A percentile compares a stretch with the other conserved stretches of the same genome.
These are phyloP conservation scores for Beroe forskalii DNA, from an alignment of 37 sponge, comb jelly and placozoan genomes.

Conservation along the genomic window DNA sequence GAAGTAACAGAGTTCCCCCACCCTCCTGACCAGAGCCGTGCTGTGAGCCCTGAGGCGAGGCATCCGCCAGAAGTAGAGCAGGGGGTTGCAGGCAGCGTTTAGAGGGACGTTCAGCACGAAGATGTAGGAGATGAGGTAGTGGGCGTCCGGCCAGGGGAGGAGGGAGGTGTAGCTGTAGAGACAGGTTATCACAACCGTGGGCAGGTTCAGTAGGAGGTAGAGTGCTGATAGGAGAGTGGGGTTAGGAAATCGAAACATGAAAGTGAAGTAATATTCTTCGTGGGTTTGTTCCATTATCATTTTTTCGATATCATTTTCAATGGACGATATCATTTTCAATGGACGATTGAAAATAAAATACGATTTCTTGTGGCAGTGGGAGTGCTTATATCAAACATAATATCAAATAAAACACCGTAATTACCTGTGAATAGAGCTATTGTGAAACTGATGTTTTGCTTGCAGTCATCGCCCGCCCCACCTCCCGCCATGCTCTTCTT, in stretches of 20 bases:
- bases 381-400: too few relatives aligned
- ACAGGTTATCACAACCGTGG: neutral
- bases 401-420: too few relatives aligned
- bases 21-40: neutral
- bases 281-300: too few relatives aligned
- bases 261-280: too few relatives aligned
- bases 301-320: too few relatives aligned
- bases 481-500: conserved; percentile 38
- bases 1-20: neutral
- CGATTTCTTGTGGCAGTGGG: too few relatives aligned
- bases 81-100: conserved; percentile 36
- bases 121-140: conserved; percentile 15
- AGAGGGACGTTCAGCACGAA: neutral
- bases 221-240: too few relatives aligned
- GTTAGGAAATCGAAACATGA: too few relatives aligned
- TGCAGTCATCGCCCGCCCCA: conserved; percentile 1
- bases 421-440: conserved; percentile 40
- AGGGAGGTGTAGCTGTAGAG: conserved; percentile 5
- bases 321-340: too few relatives aligned
- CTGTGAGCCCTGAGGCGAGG: neutral
- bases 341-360: too few relatives aligned
- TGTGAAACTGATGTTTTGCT: conserved; percentile 18
- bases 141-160: neutral
- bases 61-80: conserved; percentile 44
- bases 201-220: conserved; percentile 17